Evolutionary conservation across 2,888 invertebrate genomes (phyloP), one percentile per base, ranked within the genome.

Genomic region (Heteromurus nitidus): DNA sequence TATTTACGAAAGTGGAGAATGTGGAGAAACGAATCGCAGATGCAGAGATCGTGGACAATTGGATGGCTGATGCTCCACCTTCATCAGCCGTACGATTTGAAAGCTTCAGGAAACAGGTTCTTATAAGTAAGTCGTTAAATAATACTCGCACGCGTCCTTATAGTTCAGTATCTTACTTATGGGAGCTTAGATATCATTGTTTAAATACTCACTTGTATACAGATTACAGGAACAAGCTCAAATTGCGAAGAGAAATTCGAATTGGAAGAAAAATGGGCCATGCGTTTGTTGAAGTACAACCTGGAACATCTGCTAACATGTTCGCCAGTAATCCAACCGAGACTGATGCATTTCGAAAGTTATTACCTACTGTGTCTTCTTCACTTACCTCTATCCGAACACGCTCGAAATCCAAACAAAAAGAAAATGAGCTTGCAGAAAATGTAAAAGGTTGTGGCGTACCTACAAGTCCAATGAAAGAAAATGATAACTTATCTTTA

Each of bases 151-250:
- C n/a, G n/a, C n/a, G n/a, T n/a, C n/a, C n/a, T n/a, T n/a, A n/a
- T n/a, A n/a, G 5, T 36, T 36, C 36, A 13, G 36, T 36, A 36
- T 36, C 13, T 36, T 36, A 36, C 36, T 36, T 13, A 13, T 13
- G 7, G 13, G 7, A 36, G 36, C 36, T 9, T 36, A 36, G 7
- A n/a, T n/a, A n/a, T 36, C 13, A 36, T 36, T 36, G 36, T n/a
- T n/a, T n/a, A n/a, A n/a, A n/a, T n/a, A n/a, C n/a, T n/a, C n/a
- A n/a, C n/a, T 28, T 26, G 5, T 60, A 30, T n/a, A 9, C 22
- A 80, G 80, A 80, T 60, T 80, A 80, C n/a, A 44, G 67, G 0
- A 80, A 80, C 28, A 80, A 80, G 50, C 67, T 80, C 0, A 64
- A 67, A 50, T 28, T 80, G 24, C 36, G 80, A 47, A 53, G 80